Evolutionary conservation across 2,113 vertebrate genomes (phyloP), one percentile per base, ranked within the genome.

Genomic region (Corydoras maculifer): DNA sequence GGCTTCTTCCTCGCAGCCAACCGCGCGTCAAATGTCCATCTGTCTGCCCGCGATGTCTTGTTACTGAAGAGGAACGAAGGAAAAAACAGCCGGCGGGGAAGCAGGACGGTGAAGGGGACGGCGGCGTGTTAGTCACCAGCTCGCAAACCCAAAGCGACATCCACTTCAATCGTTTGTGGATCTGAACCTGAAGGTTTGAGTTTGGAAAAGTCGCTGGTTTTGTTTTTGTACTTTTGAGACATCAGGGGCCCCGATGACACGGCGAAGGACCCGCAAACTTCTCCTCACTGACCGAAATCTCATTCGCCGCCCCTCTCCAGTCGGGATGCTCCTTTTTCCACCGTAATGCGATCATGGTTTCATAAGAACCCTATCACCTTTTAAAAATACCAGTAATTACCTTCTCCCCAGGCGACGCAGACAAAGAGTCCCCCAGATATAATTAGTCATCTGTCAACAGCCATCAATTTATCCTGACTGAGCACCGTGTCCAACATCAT

Each of bases 131-230:
- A 88, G 77, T 82, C 71, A 57, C 82, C 80, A 80, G 83, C 83
- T 86, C 77, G 75, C 80, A 89, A 86, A 92, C 88, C 77, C 74
- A 79, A 91, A 88, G 86, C 84, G 88, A 89, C 87, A 90, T 75
- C 86, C 84, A 79, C 86, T 79, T 85, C 82, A 84, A 80, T 87
- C 89, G 84, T 90, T 80, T 84, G 86, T 86, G 80, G 82, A 82
- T 75, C 82, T 85, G 84, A 65, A 3, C 53, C 9, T 12, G 18
- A 25, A 25, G 18, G 1, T 25, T 25, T 25, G 18, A 25, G 18
- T 25, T 25, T 25, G 18, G 18, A 25, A 25, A 25, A 25, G 18
- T 25, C 18, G 18, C 18, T 2, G 18, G 18, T 25, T 25, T 25
- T 25, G 18, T 25, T 25, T 25, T 25, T 25, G 18, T 25, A 25